Conservation (phyloP, 2,113 vertebrate genomes). For the Prolemur simus region DNA sequence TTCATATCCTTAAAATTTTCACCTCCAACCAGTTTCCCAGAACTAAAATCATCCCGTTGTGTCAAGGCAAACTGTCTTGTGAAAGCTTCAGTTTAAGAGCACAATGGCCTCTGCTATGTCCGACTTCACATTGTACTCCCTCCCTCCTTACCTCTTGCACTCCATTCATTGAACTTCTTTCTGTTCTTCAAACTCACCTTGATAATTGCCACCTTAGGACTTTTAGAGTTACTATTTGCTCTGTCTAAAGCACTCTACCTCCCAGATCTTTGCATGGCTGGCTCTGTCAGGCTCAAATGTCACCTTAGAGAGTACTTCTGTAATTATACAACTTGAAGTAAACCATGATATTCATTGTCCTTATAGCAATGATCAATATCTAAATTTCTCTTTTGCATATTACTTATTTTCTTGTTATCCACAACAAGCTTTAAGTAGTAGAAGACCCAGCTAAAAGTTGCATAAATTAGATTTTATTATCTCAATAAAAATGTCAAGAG, state of each 20-base stretch:
- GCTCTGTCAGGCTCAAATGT: background rate
- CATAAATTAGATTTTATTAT: background rate
- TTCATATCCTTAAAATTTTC: background rate
- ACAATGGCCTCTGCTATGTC: background rate
- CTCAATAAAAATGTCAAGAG: background rate
- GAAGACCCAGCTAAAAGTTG: background rate
- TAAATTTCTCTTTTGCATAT: background rate
- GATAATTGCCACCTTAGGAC: background rate
- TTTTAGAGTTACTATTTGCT: background rate
- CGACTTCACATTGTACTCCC: background rate
- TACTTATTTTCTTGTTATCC: background rate
- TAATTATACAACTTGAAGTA: background rate
- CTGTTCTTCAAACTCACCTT: background rate
- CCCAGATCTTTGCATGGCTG: background rate
- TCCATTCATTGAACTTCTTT: background rate
- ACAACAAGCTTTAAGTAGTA: background rate
- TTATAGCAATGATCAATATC: background rate
- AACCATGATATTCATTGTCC: background rate
- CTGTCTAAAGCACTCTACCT: background rate
- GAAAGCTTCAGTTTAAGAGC: background rate
- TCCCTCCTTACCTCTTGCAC: background rate
- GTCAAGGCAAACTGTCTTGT: background rate
- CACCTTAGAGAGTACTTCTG: background rate
- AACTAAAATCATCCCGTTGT: background rate
- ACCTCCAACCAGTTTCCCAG: background rate